phyloP scores from a whole-genome alignment of 2,797 vertebrate species.

The Oreochromis mossambicus region DNA sequence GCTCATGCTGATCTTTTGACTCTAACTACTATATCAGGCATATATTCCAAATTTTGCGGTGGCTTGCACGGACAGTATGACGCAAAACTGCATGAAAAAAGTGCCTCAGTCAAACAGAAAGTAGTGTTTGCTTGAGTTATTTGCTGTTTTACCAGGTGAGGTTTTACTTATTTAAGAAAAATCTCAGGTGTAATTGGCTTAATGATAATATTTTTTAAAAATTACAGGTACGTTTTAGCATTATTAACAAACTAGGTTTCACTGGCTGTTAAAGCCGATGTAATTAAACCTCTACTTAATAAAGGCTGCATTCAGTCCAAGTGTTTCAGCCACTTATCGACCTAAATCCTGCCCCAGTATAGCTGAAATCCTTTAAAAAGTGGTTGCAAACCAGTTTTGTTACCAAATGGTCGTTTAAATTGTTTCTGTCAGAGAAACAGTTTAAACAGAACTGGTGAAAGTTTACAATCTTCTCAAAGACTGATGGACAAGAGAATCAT shows the following conservation, averaged over 20 bases:
- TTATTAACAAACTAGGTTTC: neutral
- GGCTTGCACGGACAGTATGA: neutral
- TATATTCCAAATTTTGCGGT: neutral
- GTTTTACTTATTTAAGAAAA: neutral
- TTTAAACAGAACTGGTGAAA: neutral
- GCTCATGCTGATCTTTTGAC: neutral
- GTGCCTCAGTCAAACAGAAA: neutral
- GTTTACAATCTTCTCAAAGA: neutral
- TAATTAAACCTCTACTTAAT: neutral
- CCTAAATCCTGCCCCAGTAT: neutral
- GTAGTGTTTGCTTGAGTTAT: neutral
- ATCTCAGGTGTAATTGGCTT: neutral
- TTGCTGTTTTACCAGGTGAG: neutral
- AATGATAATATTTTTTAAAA: neutral
- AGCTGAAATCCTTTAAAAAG: neutral
- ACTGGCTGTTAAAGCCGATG: neutral
- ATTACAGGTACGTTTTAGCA: neutral
- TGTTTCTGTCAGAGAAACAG: neutral
- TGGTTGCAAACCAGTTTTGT: neutral
- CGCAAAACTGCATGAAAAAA: neutral
- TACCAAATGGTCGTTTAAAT: neutral
- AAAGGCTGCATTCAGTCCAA: neutral
- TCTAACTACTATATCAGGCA: neutral
- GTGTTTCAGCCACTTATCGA: neutral
- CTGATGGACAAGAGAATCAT: neutral